Evolutionary conservation across 2,797 vertebrate genomes (phyloP).

Genomic region (Lithobates sylvaticus): DNA sequence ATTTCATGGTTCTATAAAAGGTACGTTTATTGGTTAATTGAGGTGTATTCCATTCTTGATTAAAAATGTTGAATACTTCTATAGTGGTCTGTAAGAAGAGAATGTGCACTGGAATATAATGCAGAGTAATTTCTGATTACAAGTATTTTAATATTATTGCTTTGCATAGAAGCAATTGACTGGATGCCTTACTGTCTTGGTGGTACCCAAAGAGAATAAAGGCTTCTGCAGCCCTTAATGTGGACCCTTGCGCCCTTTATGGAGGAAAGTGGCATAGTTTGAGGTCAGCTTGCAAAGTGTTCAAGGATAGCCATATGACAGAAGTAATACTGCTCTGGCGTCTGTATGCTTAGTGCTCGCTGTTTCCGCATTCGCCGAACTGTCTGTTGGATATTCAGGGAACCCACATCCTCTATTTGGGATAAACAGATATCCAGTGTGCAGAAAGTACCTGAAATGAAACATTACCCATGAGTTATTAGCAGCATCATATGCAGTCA

Average conservation of each 20-base stretch:
- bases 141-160: constrained; percentile 36
- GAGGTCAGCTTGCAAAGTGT: constrained; percentile 86
- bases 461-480: neutral
- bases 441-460: constrained; percentile 89
- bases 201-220: constrained; percentile 23
- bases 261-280: neutral
- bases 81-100: neutral
- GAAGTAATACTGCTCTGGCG: constrained; percentile 97
- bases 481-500: neutral
- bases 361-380: constrained; percentile 94
- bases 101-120: constrained; percentile 27
- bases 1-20: neutral
- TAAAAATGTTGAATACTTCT: neutral
- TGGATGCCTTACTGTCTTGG: constrained; percentile 9
- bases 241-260: constrained; percentile 13
- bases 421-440: constrained; percentile 97
- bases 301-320: constrained; percentile 95
- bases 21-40: neutral
- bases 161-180: constrained; percentile 5
- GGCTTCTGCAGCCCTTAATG: neutral
- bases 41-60: neutral
- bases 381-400: constrained; percentile 90
- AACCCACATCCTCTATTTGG: constrained; percentile 93
- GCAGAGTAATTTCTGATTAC: neutral
- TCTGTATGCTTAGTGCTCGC: constrained; percentile 97